phyloP scores from a whole-genome alignment of 2,113 vertebrate species.

The Mustela nigripes region DNA sequence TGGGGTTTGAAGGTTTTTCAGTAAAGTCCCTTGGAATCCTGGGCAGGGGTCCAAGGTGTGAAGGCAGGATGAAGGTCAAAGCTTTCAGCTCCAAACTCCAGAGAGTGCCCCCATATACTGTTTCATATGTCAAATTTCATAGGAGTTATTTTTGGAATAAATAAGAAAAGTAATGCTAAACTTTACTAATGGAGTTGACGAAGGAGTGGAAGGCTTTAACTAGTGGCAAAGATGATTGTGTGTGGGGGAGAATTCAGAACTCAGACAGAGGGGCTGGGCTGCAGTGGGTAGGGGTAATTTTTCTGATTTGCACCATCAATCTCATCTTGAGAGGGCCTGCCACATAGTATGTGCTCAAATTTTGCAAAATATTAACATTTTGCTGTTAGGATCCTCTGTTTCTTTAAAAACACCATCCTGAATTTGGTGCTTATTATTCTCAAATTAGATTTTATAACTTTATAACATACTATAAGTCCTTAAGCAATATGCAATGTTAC shows the following conservation, averaged over 20 bases:
- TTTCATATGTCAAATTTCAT: neutral
- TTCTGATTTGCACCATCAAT: neutral
- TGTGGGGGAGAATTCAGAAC: neutral
- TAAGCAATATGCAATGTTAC: neutral
- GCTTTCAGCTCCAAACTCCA: neutral
- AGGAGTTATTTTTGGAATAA: neutral
- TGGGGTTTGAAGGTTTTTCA: neutral
- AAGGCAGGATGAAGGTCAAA: neutral
- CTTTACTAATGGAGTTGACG: neutral
- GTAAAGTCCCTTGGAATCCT: neutral
- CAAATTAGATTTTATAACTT: neutral
- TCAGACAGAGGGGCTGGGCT: neutral
- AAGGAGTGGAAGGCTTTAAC: neutral
- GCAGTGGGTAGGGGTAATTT: neutral
- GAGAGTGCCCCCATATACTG: neutral
- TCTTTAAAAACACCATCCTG: neutral
- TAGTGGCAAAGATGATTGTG: neutral
- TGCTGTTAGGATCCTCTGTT: neutral
- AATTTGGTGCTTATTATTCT: neutral
- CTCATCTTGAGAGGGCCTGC: neutral
- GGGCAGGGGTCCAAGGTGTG: neutral
- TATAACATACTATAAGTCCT: neutral
- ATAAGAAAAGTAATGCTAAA: neutral
- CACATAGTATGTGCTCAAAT: neutral
- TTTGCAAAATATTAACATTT: slow-evolving; percentile 30